A percentile compares a stretch with the other conserved stretches of the same genome.
phyloP scores from a whole-genome alignment of 2,113 vertebrate genomes.

The Tylochromis polylepis region DNA sequence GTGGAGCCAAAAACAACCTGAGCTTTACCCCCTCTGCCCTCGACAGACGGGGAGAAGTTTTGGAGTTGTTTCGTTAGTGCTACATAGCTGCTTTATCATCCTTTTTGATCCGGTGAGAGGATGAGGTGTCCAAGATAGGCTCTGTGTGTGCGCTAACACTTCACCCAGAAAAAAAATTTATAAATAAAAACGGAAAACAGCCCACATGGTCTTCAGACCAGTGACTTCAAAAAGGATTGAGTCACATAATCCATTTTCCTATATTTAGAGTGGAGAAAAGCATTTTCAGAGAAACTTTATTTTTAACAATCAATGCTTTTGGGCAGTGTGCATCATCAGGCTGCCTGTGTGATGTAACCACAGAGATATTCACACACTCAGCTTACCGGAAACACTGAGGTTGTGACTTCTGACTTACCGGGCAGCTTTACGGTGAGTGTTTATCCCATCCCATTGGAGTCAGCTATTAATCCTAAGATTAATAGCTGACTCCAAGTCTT shows the following conservation, averaged over 20 bases:
- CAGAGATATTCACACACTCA: background rate
- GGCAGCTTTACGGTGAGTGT: background rate
- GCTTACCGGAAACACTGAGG: background rate
- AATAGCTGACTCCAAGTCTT: background rate
- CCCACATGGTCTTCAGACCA: background rate
- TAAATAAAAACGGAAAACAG: background rate
- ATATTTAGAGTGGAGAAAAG: background rate
- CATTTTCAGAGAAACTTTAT: background rate
- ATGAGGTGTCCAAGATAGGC: background rate
- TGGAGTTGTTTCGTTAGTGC: background rate
- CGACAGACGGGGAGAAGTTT: background rate
- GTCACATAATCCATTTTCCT: background rate
- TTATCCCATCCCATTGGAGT: background rate
- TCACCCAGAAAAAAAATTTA: background rate
- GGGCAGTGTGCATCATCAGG: background rate
- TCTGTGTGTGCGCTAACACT: too few species aligned
- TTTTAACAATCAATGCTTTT: background rate
- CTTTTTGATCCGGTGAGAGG: background rate
- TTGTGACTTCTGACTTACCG: background rate
- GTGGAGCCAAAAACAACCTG: background rate
- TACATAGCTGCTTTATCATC: background rate
- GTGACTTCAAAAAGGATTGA: background rate
- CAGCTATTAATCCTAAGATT: background rate
- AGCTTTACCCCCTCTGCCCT: background rate
- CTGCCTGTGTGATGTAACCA: background rate